Conservation (phyloP, 2,888 invertebrate genomes). For the Hetaerina titia region DNA sequence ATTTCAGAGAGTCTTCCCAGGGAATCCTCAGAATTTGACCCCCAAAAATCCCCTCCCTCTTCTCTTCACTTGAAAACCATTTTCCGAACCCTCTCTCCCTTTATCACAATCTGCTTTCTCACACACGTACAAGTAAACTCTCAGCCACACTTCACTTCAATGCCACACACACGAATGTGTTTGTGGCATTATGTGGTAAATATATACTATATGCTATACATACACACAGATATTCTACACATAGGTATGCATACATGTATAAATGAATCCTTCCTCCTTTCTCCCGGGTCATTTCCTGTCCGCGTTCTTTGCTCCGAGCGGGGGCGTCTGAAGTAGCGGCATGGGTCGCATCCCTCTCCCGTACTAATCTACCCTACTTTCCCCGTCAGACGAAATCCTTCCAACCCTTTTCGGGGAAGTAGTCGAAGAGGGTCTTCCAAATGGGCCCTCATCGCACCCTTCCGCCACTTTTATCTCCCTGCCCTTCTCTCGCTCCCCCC, state of each 20-base stretch:
- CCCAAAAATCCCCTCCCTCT: too few relatives aligned
- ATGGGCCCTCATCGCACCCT: neutral
- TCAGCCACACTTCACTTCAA: neutral
- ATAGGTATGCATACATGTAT: too few relatives aligned
- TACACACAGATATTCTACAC: too few relatives aligned
- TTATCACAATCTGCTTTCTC: neutral
- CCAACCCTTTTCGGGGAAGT: neutral
- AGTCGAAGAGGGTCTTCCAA: neutral
- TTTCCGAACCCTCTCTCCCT: neutral
- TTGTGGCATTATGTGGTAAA: too few relatives aligned
- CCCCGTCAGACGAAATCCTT: neutral
- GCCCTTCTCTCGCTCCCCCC: too few relatives aligned
- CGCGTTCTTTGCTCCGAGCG: neutral
- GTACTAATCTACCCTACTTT: neutral
- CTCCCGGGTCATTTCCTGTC: constrained; percentile 9
- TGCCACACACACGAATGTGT: too few relatives aligned
- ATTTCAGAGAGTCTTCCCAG: too few relatives aligned
- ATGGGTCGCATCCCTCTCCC: neutral
- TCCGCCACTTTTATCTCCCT: neutral
- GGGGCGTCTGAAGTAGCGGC: neutral
- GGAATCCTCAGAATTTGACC: too few relatives aligned
- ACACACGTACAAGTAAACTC: neutral
- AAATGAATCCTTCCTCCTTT: neutral
- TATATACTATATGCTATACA: too few relatives aligned
- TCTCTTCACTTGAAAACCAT: neutral